These are phyloP conservation scores for Cyphomyrus plagiostoma DNA, from an alignment of 2,113 vertebrate species.

Conservation along the genomic window DNA sequence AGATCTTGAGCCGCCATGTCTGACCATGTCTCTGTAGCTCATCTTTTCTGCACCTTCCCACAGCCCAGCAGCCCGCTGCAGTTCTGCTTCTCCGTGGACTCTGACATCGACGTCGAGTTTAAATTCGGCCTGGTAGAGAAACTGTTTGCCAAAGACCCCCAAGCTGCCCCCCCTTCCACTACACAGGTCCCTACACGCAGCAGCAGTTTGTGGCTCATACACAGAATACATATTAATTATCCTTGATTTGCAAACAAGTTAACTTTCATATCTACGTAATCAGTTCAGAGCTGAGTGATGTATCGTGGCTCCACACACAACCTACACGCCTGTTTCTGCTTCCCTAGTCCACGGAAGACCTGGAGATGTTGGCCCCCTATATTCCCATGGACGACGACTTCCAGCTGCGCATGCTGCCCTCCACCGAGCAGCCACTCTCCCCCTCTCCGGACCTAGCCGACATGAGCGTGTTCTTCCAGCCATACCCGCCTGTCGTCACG, in stretches of 20 bases:
- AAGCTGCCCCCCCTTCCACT: constrained; percentile 80
- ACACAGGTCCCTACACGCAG: constrained; percentile 65
- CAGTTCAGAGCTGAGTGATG: background rate
- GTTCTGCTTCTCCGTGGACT: constrained; percentile 84
- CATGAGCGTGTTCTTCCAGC: background rate
- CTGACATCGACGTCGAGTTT: constrained; percentile 81
- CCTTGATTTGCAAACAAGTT: background rate
- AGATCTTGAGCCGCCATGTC: background rate
- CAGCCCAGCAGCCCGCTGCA: constrained; percentile 75
- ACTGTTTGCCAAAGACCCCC: constrained; percentile 91
- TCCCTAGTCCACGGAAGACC: constrained; percentile 62
- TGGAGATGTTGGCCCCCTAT: constrained; percentile 96
- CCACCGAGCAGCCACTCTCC: constrained; percentile 62
- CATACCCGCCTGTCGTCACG: background rate
- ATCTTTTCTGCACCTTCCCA: constrained; percentile 26
- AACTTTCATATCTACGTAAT: background rate
- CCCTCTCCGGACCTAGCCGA: constrained; percentile 34
- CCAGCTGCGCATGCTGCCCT: constrained; percentile 77
- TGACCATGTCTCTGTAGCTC: background rate
- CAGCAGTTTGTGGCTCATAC: background rate
- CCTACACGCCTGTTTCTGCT: background rate
- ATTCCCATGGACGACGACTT: constrained; percentile 98
- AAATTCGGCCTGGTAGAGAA: constrained; percentile 95
- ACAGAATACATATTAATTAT: background rate
- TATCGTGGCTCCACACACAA: background rate